Evolutionary conservation across 2,113 vertebrate genomes (phyloP).

Genomic region (Pelecanoides urinatrix): DNA sequence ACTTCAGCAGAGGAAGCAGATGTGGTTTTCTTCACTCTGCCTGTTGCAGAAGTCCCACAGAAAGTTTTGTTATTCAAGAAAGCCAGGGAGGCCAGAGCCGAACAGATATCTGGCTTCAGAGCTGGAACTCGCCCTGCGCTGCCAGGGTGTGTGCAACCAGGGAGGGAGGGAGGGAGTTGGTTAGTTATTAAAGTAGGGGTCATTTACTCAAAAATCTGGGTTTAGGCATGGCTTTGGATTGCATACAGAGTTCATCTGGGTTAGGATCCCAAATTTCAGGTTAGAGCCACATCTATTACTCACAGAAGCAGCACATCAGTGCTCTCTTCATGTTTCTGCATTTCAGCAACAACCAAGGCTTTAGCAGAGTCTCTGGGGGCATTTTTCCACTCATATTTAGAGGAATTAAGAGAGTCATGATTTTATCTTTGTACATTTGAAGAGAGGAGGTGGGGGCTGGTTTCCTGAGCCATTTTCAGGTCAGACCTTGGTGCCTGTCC

Average conservation of each 20-base stretch:
- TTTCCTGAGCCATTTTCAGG: neutral
- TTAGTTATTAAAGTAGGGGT: neutral
- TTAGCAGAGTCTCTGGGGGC: neutral
- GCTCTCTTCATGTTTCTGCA: neutral
- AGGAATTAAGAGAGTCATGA: neutral
- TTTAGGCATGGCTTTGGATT: neutral
- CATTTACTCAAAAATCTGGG: neutral
- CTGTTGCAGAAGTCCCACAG: neutral
- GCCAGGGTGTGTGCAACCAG: neutral
- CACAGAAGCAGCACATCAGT: neutral
- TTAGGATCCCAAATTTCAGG: neutral
- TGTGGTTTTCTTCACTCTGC: neutral
- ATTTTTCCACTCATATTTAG: neutral
- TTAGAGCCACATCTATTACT: neutral
- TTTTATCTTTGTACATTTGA: neutral
- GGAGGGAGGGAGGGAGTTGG: neutral
- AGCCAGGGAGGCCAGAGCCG: fast-evolving
- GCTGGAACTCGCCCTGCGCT: neutral
- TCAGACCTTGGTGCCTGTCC: neutral
- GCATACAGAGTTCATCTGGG: neutral
- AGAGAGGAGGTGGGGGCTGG: neutral
- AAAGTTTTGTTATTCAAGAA: neutral
- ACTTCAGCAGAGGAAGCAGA: neutral
- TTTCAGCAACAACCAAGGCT: neutral
- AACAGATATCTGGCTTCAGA: neutral